Base-by-base conservation (phyloP, 2,888 invertebrate genomes). In the Drosophila putrida region DNA sequence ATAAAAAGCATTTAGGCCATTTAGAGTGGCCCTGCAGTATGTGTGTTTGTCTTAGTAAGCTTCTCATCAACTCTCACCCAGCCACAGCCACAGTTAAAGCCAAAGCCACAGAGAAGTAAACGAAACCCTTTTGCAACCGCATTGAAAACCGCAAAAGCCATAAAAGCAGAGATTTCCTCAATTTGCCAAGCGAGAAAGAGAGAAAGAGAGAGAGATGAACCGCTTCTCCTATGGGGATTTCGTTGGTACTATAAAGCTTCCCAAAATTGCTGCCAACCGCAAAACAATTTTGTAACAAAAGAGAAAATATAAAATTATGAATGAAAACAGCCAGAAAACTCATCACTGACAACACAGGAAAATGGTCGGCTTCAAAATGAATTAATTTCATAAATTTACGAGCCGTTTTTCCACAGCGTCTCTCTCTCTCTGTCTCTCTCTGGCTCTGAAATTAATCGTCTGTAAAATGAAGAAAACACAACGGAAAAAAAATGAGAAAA, bases 1-100 rank as follows among this genome's bases (percentile, higher is more conserved):
- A 85, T 78, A 85, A 88, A 79, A 85, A 82, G 64, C 81, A 88
- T 87, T 82, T 86, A 86, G 79, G 84, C 75, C 77, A 76, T 68
- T 75, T 55, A 68, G 53, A 60, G 58, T 41, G 54, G 55, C 13
- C 61, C 36, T n/a, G 38, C 3, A 20, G 2, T 20, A 20, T 20
- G 20, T 20, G 13, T 39, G 49, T 13, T 10, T 54, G 27, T 27
- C 57, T 58, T 8, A 31, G 31, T 31, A 31, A 31, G 9, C 31
- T 31, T 31, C 8, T 2, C 38, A 28, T 36, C 64, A 69, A 50
- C 81, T 77, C 69, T 77, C 74, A 61, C 71, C 61, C 54, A 62
- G n/a, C 6, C 27, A 11, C 11, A 39, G 20, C 49, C 61, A 31
- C 31, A 31, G 31, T 8, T 8, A 6, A 6, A 31, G 31, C 31